phyloP scores from a whole-genome alignment of 2,888 invertebrate species.

The Galerucella calmariensis region DNA sequence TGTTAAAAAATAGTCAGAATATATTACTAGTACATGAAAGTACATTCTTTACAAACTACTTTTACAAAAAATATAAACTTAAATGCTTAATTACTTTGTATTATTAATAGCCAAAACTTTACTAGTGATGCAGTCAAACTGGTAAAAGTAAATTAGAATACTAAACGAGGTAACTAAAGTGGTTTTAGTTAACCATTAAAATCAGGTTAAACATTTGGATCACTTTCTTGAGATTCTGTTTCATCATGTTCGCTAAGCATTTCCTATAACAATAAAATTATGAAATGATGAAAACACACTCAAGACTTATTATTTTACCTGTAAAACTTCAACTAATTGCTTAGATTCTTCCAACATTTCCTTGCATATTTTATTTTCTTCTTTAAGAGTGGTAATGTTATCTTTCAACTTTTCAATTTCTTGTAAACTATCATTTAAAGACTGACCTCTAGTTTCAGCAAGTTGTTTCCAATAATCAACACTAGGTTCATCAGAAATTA shows the following conservation, averaged over 20 bases:
- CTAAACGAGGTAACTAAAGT: background rate
- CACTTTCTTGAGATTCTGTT: constrained; percentile 18
- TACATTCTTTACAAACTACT: background rate
- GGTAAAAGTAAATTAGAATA: background rate
- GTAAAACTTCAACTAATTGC: constrained; percentile 79
- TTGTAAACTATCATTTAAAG: constrained; percentile 77
- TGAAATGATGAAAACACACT: background rate
- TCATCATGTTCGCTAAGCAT: constrained; percentile 41
- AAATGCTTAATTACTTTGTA: constrained; percentile 1
- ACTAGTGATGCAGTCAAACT: constrained; percentile 17
- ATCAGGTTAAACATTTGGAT: constrained; percentile 6
- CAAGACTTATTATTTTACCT: constrained; percentile 64
- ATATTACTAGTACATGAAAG: background rate
- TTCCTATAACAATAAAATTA: constrained; percentile 33
- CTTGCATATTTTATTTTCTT: constrained; percentile 75
- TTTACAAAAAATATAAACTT: constrained; percentile 10
- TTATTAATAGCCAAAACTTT: background rate
- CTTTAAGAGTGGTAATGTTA: constrained; percentile 64
- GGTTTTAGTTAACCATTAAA: background rate
- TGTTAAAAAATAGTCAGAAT: background rate
- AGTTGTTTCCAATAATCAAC: constrained; percentile 81
- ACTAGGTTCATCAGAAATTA: constrained; percentile 77
- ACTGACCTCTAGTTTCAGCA: constrained; percentile 78
- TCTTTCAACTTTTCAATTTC: constrained; percentile 75
- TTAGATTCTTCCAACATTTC: constrained; percentile 81